Base-by-base conservation (phyloP, 2,888 invertebrate genomes). In the Argyra leucocephala region DNA sequence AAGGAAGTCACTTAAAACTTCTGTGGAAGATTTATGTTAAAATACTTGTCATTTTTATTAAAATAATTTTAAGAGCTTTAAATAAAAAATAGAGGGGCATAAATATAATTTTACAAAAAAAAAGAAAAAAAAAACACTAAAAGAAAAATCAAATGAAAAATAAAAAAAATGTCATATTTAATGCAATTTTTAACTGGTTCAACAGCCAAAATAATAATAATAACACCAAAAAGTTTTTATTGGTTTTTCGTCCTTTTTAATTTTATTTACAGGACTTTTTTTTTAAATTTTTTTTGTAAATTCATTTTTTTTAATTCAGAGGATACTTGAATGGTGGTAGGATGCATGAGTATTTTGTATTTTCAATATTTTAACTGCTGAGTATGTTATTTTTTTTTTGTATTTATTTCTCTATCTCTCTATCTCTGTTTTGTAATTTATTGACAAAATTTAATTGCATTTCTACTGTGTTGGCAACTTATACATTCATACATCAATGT, bases 381-480 rank as follows among this genome's bases (percentile, higher is more conserved):
- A 48, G 18, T 48, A 18, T 5, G 9, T 48, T 48, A 18, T 12
- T 48, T 48, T 48, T 10, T 37, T 37, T 3, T 37, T 37, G 10
- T 37, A 18, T 48, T 48, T 15, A n/a, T 18, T 48, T 37, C 18
- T 48, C 9, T 31, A 31, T 31, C 7, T 12, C 31, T 12, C 26
- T 26, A 3, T 10, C 31, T 31, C 9, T 31, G 31, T 31, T 31
- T 31, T 18, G 48, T 48, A 48, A 48, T 48, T 48, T 48, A 48
- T 48, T 48, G 48, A 48, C 48, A 18, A 48, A 48, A 48, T 48
- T 48, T 48, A 48, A 48, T 48, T 48, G 48, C 48, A 48, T 48
- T 48, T 48, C 15, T 48, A 18, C 48, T 48, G 48, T 48, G 48
- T 48, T 48, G n/a, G 48, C 48, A 48, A 48, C 18, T 48, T 48